Evolutionary conservation across 2,113 vertebrate species (phyloP), one percentile per base, ranked within the genome.

Genomic region (Anoura caudifer): DNA sequence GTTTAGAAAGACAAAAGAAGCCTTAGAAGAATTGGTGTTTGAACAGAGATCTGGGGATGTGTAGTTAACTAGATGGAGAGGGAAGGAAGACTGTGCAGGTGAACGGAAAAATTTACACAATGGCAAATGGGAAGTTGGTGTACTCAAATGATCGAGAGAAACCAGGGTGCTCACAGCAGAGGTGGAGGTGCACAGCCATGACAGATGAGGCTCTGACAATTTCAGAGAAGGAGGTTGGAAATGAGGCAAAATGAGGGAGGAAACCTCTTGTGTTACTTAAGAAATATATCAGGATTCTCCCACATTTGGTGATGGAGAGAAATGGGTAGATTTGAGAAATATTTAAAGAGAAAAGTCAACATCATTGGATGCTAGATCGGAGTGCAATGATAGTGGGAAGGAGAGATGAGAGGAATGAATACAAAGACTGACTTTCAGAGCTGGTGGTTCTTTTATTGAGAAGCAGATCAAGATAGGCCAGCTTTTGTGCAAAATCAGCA

Each of bases 161-260:
- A 1, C 22, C 31, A 20, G 4, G 1, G 7, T 12, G 15, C 1
- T 36, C 4, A 8, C 45, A 50, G 36, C 5, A 87, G 72, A 56
- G 24, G 2, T 11, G 14, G 38, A 52, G 19, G 14, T 20, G 0
- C 3, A 5, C 9, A 19, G 33, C 12, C 16, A 1, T 20, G 12
- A 2, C 45, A 56, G 16, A 22, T 0, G 16, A 41, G 24, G 28
- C 22, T 41, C 43, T 24, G 24, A 36, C 22, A 24, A 16, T 63
- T 63, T 85, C 47, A 22, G 24, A 56, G 43, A 77, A 4, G 10
- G 5, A 61, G 10, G 6, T 50, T 88, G 52, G 50, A 95, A 63
- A 36, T 12, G 6, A 41, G n/a, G 0, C 45, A 6, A 13, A 61
- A 31, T 47, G 7, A 14, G 13, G 13, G 2, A 77, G 14, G 22